Evolutionary conservation across 2,797 vertebrate genomes (phyloP), one percentile per base, ranked within the genome.

Genomic region (Eulemur albifrons): DNA sequence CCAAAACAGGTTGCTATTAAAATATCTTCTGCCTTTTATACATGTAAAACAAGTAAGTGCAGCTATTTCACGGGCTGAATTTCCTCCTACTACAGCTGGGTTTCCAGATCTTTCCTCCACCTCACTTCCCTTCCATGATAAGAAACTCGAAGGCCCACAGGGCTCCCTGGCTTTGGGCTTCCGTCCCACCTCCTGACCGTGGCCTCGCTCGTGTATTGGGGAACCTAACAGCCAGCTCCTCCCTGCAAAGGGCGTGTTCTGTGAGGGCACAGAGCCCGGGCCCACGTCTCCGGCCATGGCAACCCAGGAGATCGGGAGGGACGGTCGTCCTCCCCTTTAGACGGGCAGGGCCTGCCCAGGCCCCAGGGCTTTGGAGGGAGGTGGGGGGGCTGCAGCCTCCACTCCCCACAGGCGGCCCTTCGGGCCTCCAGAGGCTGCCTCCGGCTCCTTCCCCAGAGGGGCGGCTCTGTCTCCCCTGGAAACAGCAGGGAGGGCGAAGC

Each of bases 11-110:
- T 4, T 38, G 25, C n/a, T 18, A 0, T 9, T 35, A n/a, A 17
- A 50, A 20, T 9, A 0, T 3, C 35, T 43, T 4, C 5, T 1
- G 13, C 6, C 30, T 32, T 30, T 63, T 7, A 2, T 4, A 2
- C 5, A 7, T 0, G 8, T 7, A 15, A 35, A 11, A 27, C 4
- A 17, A 2, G 3, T 11, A 1, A 3, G 9, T 5, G 12, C 21
- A 5, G 43, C 14, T n/a, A 3, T 7, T 35, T 38, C 17, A 0
- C 9, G 61, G 45, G 43, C 38, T 14, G 3, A 9, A 2, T 1
- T 25, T 40, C 25, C 43, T 17, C 10, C 17, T 4, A 23, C 30
- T 17, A 12, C 17, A 13, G 63, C 40, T 13, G 2, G 17, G 9
- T 5, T 40, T 75, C 90, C 30, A 50, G 25, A 35, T 4, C 9